These are phyloP conservation scores for Sander vitreus DNA, from an alignment of 2,113 vertebrate species.

Conservation along the genomic window DNA sequence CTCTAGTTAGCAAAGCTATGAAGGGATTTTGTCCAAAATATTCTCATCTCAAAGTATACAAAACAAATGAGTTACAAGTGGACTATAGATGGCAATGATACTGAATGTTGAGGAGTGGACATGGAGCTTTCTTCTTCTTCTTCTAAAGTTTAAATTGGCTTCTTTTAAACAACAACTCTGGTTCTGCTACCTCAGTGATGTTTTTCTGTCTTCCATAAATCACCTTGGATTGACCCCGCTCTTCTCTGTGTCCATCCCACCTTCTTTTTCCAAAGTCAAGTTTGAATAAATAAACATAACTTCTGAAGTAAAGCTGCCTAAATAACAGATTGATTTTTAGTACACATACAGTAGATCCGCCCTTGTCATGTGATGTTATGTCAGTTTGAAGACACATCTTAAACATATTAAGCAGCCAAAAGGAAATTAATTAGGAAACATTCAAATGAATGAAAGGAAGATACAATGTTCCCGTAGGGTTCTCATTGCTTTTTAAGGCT, in stretches of 20 bases:
- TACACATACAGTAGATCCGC: not conserved
- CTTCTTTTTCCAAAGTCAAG: not conserved
- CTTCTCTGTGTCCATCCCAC: too few species aligned
- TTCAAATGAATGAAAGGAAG: slow-evolving; percentile 42
- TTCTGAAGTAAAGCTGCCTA: slow-evolving; percentile 7
- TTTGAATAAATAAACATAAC: not conserved
- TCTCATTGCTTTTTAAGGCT: slow-evolving; percentile 53
- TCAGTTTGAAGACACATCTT: slow-evolving; percentile 30
- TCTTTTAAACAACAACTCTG: too few species aligned
- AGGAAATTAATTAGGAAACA: slow-evolving; percentile 47
- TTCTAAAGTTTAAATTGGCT: too few species aligned
- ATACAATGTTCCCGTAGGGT: slow-evolving; percentile 22
- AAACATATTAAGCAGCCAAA: slow-evolving; percentile 29
- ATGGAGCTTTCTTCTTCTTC: too few species aligned
- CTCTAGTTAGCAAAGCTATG: too few species aligned
- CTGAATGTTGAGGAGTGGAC: too few species aligned
- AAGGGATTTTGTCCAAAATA: too few species aligned
- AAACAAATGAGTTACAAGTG: too few species aligned
- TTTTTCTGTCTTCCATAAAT: too few species aligned
- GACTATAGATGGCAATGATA: too few species aligned
- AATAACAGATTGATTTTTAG: not conserved
- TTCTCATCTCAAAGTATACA: too few species aligned
- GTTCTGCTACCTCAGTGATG: too few species aligned
- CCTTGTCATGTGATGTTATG: not conserved
- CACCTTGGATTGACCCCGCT: not conserved